Base-by-base conservation (phyloP, 2,113 vertebrate species). In the Ctenodactylus gundi region DNA sequence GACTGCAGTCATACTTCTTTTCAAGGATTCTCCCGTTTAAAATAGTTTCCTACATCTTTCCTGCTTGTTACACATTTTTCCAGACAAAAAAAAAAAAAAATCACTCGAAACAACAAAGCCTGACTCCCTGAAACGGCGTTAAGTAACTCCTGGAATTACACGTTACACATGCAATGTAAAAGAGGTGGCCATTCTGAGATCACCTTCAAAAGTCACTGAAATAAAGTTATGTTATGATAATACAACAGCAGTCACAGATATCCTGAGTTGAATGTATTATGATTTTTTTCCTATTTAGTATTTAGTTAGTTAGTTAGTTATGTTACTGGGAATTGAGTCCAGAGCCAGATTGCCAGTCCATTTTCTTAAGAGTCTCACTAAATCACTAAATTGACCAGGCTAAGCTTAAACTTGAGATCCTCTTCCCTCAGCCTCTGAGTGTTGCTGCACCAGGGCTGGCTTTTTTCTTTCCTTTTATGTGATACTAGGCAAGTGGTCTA, bases 1-100 rank as follows among this genome's bases (percentile, higher is more conserved):
- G 49, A 93, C n/a, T 64, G 72, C 8, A 57, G n/a, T n/a, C n/a
- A 62, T 65, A 70, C 51, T 94, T 91, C 34, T 49, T 88, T 93
- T 80, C 13, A 29, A 75, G 60, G 87, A 67, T 46, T 87, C 49
- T 75, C 55, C 44, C 72, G n/a, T 92, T 88, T 82, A 90, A 39
- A 73, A 70, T 36, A 84, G 53, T 57, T 76, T 91, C 49, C 23
- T 77, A 1, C 73, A 39, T 83, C 88, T 85, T 75, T 90, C 70
- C 44, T 88, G 41, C 20, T 88, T 21, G 6, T n/a, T 62, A 92
- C 57, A 93, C 36, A 53, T 83, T 88, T 96, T 83, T 93, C 85
- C 92, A 94, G 82, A 34, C 23, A 70, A 17, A 60, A 53, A 92
- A 49, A 94, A 25, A 86, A 78, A 73, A 9, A 87, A 64, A 58